Base-by-base conservation (phyloP, 2,113 vertebrate species). In the Emberiza fucata region DNA sequence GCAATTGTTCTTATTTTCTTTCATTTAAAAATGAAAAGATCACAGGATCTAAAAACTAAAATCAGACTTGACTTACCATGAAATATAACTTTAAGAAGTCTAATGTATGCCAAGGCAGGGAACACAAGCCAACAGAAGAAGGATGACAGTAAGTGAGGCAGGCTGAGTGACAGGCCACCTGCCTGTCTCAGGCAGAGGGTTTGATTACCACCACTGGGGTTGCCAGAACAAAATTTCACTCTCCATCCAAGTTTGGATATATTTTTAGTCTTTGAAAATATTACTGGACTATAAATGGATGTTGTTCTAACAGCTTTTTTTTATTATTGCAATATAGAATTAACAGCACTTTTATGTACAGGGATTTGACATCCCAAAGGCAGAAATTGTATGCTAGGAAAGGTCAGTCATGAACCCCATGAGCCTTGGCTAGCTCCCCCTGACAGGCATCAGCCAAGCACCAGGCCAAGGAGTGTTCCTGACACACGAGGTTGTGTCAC, bases 221-320 rank as follows among this genome's bases (percentile, higher is more conserved):
- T 83, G 61, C 88, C 63, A 95, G 71, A 65, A 48, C 31, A 86
- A 92, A 94, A 95, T 53, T 71, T 83, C 66, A 60, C 44, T 53
- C 79, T 64, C 88, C 4, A 2, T 84, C 87, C 85, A 96, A 96
- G 90, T 70, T 56, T 23, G 28, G 23, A 80, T 87, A 22, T 97
- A 95, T 95, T 96, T 97, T 97, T 95, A 97, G 94, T 81, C 59
- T 42, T 94, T 63, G 61, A 77, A 95, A 91, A 92, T 68, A 94
- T 90, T 93, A 63, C 72, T 56, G 61, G 9, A 35, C 61, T 94
- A 84, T 79, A 83, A 81, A 69, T 9, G 21, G 57, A 75, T 79
- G 85, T 51, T 92, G n/a, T 79, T 95, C 79, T 45, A 91, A 73
- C 29, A 94, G 28, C 3, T 80, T 71, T 84, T 93, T 56, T 29